A percentile compares a stretch with the other conserved stretches of the same genome.
Conservation (phyloP, 2,797 vertebrate species). For the Tenualosa ilisha region DNA sequence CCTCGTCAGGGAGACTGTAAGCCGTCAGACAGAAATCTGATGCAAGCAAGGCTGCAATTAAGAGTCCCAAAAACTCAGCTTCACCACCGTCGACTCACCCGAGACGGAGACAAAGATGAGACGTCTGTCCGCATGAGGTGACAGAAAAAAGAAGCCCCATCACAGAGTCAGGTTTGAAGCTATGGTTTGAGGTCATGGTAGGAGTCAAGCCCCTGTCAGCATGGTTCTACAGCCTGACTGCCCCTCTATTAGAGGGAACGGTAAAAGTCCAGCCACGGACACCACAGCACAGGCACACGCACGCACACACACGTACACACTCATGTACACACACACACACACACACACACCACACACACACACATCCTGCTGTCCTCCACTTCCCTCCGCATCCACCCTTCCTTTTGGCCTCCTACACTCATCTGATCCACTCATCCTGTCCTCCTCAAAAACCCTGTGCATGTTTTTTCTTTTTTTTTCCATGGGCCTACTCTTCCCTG, state of each 20-base stretch:
- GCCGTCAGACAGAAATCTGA: too few relatives aligned
- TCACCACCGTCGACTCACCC: too few relatives aligned
- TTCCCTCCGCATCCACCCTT: background rate
- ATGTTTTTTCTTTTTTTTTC: background rate
- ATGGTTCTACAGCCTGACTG: background rate
- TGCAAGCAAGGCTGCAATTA: too few relatives aligned
- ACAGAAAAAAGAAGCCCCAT: background rate
- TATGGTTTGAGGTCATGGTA: background rate
- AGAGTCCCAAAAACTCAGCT: too few relatives aligned
- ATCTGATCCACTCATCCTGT: background rate
- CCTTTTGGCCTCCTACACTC: background rate
- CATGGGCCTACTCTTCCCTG: background rate
- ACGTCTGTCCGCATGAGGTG: too few relatives aligned
- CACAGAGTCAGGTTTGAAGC: background rate
- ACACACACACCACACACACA: constrained; percentile 15
- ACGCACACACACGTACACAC: background rate
- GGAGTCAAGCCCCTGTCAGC: background rate
- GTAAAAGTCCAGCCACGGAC: background rate
- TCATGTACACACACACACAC: background rate
- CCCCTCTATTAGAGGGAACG: background rate
- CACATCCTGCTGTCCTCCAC: background rate
- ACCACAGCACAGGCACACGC: background rate
- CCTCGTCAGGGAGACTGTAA: too few relatives aligned
- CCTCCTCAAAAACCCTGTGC: background rate
- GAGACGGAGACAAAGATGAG: too few relatives aligned